These are phyloP conservation scores for Zootoca vivipara DNA, from an alignment of 2,113 vertebrate genomes.

Conservation along the genomic window DNA sequence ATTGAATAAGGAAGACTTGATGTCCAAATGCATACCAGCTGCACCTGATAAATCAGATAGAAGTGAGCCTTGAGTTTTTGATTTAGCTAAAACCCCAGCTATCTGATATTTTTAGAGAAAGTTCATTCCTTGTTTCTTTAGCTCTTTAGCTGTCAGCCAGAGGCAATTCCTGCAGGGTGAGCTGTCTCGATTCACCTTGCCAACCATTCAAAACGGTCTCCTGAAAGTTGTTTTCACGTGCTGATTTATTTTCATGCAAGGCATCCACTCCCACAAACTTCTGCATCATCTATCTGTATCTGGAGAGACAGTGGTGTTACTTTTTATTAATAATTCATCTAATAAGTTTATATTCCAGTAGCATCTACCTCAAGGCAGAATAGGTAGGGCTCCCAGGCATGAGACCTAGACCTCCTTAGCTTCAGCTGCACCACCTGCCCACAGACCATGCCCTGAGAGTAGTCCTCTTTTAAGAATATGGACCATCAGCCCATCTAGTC, in stretches of 20 bases:
- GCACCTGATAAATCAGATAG: not conserved
- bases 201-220: not conserved
- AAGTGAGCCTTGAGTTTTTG: not conserved
- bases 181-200: not conserved
- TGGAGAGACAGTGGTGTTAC: not conserved
- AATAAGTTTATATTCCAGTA: not conserved
- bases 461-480: not conserved
- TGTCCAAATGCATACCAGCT: not conserved
- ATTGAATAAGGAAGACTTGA: not conserved
- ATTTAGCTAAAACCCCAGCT: not conserved
- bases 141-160: not conserved
- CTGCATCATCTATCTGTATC: not conserved
- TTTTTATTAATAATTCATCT: not conserved
- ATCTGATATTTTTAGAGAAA: accelerated
- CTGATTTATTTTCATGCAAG: not conserved
- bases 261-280: not conserved
- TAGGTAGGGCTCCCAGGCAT: not conserved
- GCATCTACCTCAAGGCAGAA: not conserved
- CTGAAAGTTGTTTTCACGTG: conserved; percentile 44
- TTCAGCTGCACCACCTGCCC: not conserved
- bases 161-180: not conserved
- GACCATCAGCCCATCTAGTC: no score
- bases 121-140: accelerated
- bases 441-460: not conserved
- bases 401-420: not conserved